Conservation (phyloP, 2,888 invertebrate genomes). For the Clepsis dumicolana region DNA sequence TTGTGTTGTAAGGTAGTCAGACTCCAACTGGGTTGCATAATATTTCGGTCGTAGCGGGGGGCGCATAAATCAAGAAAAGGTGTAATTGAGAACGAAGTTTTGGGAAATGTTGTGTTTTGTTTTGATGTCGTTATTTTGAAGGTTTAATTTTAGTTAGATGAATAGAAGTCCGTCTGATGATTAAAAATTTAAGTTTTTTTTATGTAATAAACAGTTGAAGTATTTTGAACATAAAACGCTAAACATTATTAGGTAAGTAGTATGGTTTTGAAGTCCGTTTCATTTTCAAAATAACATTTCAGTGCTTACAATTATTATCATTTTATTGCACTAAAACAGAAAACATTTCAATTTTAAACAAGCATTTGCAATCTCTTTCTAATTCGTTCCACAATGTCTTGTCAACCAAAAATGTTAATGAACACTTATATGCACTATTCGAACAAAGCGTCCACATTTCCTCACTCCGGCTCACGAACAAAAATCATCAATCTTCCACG, state of each 20-base stretch:
- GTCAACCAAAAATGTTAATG: background rate
- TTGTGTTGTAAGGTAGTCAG: conserved; percentile 35
- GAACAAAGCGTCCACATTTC: conserved; percentile 14
- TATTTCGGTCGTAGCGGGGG: conserved; percentile 50
- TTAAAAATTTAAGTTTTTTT: background rate
- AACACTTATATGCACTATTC: background rate
- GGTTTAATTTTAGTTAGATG: conserved; percentile 46
- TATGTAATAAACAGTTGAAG: background rate
- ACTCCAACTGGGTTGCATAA: conserved; percentile 41
- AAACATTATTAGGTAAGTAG: too few relatives aligned
- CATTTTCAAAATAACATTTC: too few relatives aligned
- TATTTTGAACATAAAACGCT: too few relatives aligned
- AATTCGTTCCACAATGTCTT: background rate
- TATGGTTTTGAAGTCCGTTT: too few relatives aligned
- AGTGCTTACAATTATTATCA: too few relatives aligned
- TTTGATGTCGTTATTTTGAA: conserved; percentile 46
- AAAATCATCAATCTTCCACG: conserved; percentile 47
- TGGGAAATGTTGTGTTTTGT: conserved; percentile 33
- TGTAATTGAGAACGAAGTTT: conserved; percentile 47
- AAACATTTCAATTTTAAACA: background rate
- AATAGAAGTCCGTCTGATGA: background rate
- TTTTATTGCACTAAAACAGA: background rate
- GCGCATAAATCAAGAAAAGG: conserved; percentile 59
- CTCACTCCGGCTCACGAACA: conserved; percentile 21
- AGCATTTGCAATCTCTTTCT: background rate